A percentile compares a stretch with the other conserved stretches of the same genome.
These are phyloP conservation scores for Chunga burmeisteri DNA, from an alignment of 2,113 vertebrate species.

Conservation along the genomic window DNA sequence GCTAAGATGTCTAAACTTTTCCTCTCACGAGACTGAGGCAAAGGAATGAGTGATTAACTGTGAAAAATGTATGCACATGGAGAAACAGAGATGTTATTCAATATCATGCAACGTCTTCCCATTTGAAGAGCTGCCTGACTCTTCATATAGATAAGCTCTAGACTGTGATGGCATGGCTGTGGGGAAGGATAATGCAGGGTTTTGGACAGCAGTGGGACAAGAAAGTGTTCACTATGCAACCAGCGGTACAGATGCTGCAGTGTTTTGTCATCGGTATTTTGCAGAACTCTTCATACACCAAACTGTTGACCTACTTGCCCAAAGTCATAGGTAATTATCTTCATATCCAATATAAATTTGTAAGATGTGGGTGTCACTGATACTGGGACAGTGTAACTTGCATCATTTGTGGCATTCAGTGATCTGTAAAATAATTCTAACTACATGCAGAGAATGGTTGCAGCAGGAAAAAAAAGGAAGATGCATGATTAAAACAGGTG, in stretches of 20 bases:
- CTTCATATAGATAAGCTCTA: conserved; percentile 15
- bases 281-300: background rate
- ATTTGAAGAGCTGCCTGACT: background rate
- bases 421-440: conserved; percentile 3
- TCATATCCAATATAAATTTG: conserved; percentile 3
- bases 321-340: conserved; percentile 14
- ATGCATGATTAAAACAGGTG: background rate
- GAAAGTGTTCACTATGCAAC: background rate
- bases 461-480: background rate
- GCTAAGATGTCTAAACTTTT: background rate
- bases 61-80: background rate
- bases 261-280: conserved; percentile 4
- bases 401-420: background rate
- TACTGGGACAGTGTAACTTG: background rate
- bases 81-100: background rate
- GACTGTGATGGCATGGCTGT: background rate
- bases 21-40: background rate
- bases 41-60: background rate
- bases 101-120: background rate
- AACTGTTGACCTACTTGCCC: background rate
- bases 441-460: background rate
- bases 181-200: background rate
- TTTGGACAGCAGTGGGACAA: background rate
- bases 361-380: conserved; percentile 17
- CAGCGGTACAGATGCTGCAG: background rate